Evolutionary conservation across 2,888 invertebrate species (phyloP).

Genomic region (Drosophila antonietae): DNA sequence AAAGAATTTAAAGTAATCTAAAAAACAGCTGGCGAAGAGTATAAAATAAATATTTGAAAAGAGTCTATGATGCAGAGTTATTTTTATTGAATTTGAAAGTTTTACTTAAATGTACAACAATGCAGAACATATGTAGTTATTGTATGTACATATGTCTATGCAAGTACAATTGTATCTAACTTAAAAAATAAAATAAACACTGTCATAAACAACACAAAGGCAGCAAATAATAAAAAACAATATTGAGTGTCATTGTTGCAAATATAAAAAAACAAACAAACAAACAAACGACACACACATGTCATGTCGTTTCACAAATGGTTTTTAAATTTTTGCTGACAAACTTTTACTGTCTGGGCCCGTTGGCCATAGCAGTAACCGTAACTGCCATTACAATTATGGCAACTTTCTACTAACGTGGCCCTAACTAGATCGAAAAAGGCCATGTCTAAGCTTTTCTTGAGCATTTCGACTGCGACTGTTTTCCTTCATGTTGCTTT

Average conservation of each 20-base stretch:
- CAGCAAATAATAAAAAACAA: slow-evolving; percentile 33
- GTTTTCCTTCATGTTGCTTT: slow-evolving; percentile 27
- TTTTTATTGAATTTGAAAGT: slow-evolving; percentile 36
- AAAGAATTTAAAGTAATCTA: slow-evolving; percentile 9
- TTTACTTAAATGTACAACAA: slow-evolving; percentile 27
- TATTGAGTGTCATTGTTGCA: slow-evolving; percentile 45
- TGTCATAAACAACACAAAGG: slow-evolving; percentile 37
- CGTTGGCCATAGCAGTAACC: slow-evolving; percentile 35
- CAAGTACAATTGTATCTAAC: not conserved
- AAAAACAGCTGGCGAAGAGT: slow-evolving; percentile 12
- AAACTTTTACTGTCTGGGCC: slow-evolving; percentile 43
- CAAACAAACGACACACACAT: slow-evolving; percentile 3
- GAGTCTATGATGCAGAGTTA: slow-evolving; percentile 12
- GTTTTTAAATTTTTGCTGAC: slow-evolving; percentile 42
- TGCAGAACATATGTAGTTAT: not conserved
- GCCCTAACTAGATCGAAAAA: slow-evolving; percentile 55
- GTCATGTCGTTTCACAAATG: slow-evolving; percentile 49
- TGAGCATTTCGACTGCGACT: slow-evolving; percentile 35
- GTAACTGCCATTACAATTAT: slow-evolving; percentile 60
- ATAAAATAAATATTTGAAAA: slow-evolving; percentile 6
- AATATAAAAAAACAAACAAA: slow-evolving; percentile 25
- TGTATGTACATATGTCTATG: not conserved
- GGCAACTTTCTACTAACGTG: slow-evolving; percentile 71
- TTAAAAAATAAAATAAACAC: slow-evolving; percentile 33
- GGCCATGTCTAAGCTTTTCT: slow-evolving; percentile 35